Conservation (phyloP, 2,888 invertebrate genomes). For the Hirtodrosophila cameraria region DNA sequence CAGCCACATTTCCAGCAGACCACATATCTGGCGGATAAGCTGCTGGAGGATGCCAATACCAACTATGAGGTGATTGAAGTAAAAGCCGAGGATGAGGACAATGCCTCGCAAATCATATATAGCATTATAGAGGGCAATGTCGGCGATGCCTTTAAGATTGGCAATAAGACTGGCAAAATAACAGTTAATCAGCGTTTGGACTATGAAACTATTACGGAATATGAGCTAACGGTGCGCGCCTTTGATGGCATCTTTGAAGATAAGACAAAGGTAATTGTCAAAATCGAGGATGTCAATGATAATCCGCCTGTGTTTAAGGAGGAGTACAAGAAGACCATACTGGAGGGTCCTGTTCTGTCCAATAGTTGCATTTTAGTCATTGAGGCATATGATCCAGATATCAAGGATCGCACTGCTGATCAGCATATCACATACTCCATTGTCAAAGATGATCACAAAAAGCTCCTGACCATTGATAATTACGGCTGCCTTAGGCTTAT, state of each 20-base stretch:
- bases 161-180: slow-evolving; percentile 93
- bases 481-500: slow-evolving; percentile 88
- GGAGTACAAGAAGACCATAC: slow-evolving; percentile 89
- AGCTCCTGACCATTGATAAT: slow-evolving; percentile 89
- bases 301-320: slow-evolving; percentile 94
- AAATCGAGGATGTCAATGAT: slow-evolving; percentile 95
- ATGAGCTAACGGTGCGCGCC: slow-evolving; percentile 92
- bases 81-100: slow-evolving; percentile 94
- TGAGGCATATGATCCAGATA: slow-evolving; percentile 93
- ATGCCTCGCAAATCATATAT: slow-evolving; percentile 93
- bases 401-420: slow-evolving; percentile 89
- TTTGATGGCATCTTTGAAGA: slow-evolving; percentile 94
- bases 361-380: slow-evolving; percentile 89
- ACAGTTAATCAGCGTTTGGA: slow-evolving; percentile 91
- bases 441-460: slow-evolving; percentile 89
- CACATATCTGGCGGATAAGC: slow-evolving; percentile 89
- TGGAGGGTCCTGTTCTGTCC: slow-evolving; percentile 88
- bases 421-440: slow-evolving; percentile 92
- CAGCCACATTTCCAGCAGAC: slow-evolving; percentile 93
- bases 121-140: slow-evolving; percentile 94
- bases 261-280: slow-evolving; percentile 92
- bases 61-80: slow-evolving; percentile 94
- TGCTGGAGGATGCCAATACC: slow-evolving; percentile 93
- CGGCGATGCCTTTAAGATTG: slow-evolving; percentile 93
- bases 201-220: slow-evolving; percentile 93